Percentiles rank a stretch among this genome's conserved stretches.
Conservation (phyloP, 2,888 invertebrate genomes). For the Helleia helle region DNA sequence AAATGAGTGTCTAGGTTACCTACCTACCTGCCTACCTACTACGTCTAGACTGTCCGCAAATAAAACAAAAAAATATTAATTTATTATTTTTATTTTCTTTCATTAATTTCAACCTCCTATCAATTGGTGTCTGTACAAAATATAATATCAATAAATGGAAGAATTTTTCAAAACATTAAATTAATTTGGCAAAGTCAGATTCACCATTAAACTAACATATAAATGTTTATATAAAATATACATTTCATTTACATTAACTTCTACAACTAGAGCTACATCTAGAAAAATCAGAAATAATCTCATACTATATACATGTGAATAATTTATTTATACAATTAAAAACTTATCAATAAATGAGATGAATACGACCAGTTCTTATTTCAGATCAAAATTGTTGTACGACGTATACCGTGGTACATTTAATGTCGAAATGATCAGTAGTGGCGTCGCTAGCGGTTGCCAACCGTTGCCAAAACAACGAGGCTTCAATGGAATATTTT, state of each 20-base stretch:
- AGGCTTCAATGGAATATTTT: too few relatives aligned
- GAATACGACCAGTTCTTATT: conserved; percentile 30
- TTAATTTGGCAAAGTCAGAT: conserved; percentile 71
- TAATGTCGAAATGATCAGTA: too few relatives aligned
- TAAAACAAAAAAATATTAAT: conserved; percentile 50
- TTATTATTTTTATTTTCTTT: conserved; percentile 69
- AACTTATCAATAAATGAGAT: conserved; percentile 30
- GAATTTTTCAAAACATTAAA: conserved; percentile 52
- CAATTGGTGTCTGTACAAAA: conserved; percentile 69
- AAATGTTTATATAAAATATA: conserved; percentile 68
- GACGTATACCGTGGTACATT: conserved; percentile 12
- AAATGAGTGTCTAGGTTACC: too few relatives aligned
- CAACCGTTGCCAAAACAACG: too few relatives aligned
- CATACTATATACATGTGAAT: conserved; percentile 60
- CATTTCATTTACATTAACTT: conserved; percentile 65
- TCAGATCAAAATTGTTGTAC: conserved; percentile 37
- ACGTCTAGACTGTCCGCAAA: too few relatives aligned
- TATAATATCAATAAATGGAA: conserved; percentile 66
- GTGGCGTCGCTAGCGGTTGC: too few relatives aligned
- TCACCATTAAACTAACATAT: conserved; percentile 58
- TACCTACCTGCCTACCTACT: too few relatives aligned
- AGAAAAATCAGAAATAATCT: conserved; percentile 49
- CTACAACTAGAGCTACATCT: conserved; percentile 34
- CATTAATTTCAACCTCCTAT: conserved; percentile 57
- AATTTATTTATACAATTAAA: conserved; percentile 58